Base-by-base conservation (phyloP, 2,113 vertebrate genomes). In the Accipiter cooperii region DNA sequence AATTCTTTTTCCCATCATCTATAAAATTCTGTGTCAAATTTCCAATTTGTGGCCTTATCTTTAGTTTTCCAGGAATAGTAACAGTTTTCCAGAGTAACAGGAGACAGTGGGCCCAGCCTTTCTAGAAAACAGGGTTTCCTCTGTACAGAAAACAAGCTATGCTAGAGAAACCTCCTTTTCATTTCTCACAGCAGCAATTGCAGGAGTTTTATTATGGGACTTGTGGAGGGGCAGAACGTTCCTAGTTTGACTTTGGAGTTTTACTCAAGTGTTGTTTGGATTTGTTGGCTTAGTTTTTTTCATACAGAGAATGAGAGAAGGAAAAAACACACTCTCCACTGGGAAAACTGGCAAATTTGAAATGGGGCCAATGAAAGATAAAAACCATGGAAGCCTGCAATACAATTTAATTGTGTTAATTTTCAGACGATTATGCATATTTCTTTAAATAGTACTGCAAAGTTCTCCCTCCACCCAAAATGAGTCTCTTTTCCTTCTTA, bases 341-440 rank as follows among this genome's bases (percentile, higher is more conserved):
- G 94, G 84, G 95, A 93, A 87, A 94, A 76, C 25, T 10, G 21
- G 34, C 34, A 90, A 95, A 14, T 38, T 78, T 91, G 91, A 93
- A 95, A 80, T 51, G 24, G 17, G 34, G 78, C 96, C 87, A 94
- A 49, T 66, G 58, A 55, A 83, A 93, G 81, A 96, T 89, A 96
- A 93, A 54, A 93, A 65, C 65, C 89, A 26, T n/a, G 75, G 81
- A 96, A 94, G 44, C 33, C 74, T 91, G 64, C 33, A 82, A 49
- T 69, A 51, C 42, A 91, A 73, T 40, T 93, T 80, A 83, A 85
- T 66, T 90, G 70, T 80, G 51, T 66, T 85, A 91, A 66, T 95
- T 95, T 94, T 84, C 49, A 70, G 74, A 87, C 58, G 63, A 89
- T 82, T 91, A 89, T 73, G 66, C 44, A 58, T 61, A 55, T 82